Evolutionary conservation across 2,113 vertebrate genomes (phyloP).

Genomic region (Phyllostomus hastatus): DNA sequence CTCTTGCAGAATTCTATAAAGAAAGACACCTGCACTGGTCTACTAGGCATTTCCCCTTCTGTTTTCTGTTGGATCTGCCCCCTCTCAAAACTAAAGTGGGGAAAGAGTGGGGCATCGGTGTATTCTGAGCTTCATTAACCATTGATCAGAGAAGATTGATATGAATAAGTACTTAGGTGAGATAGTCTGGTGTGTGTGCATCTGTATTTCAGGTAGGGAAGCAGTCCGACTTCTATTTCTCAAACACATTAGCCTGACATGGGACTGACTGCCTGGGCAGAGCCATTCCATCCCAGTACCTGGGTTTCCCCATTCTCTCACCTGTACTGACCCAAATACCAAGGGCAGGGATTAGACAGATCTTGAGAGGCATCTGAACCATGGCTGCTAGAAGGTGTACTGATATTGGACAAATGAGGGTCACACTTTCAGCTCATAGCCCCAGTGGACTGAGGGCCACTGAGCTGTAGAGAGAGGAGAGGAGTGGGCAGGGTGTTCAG

Average conservation of each 20-base stretch:
- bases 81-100: neutral
- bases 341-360: neutral
- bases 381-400: neutral
- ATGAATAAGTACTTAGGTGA: neutral
- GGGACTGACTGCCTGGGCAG: no score
- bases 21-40: neutral
- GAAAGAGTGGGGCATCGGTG: accelerated
- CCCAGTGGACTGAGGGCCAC: neutral
- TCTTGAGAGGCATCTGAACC: neutral
- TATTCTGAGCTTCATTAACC: neutral
- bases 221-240: neutral
- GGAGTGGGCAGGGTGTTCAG: accelerated
- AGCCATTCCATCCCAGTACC: neutral
- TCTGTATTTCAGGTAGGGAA: neutral
- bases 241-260: neutral
- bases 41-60: neutral
- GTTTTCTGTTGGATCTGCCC: neutral
- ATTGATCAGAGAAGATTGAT: neutral
- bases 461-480: neutral
- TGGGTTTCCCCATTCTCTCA: no score
- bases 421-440: neutral
- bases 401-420: neutral
- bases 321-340: neutral
- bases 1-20: neutral
- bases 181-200: neutral